Evolutionary conservation across 1,140 invertebrate species (phyloP).

Genomic region (Drosophila biarmipes): DNA sequence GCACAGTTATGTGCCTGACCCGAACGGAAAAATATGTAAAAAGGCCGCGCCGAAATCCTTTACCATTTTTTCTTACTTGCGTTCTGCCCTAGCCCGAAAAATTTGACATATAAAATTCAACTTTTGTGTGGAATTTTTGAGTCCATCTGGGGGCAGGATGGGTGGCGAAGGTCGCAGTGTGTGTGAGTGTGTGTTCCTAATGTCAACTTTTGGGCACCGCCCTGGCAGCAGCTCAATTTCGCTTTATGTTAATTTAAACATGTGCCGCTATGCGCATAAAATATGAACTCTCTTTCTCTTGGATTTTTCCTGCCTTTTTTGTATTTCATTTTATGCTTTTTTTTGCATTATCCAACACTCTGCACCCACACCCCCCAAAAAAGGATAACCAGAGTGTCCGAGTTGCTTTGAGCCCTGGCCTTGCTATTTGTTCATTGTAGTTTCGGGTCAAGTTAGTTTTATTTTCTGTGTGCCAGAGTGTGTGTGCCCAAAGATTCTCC

Average conservation of each 20-base stretch:
- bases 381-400: constrained; percentile 39
- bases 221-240: constrained; percentile 76
- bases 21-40: constrained; percentile 68
- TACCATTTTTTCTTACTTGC: constrained; percentile 45
- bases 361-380: background rate
- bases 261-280: constrained; percentile 82
- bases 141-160: constrained; percentile 20
- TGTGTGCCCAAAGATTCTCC: constrained; percentile 54
- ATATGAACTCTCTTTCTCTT: constrained; percentile 60
- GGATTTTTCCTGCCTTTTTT: constrained; percentile 9
- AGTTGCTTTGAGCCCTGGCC: constrained; percentile 29
- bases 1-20: constrained; percentile 80
- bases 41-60: constrained; percentile 72
- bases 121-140: constrained; percentile 78
- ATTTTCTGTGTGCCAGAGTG: constrained; percentile 34
- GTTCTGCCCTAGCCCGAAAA: constrained; percentile 12
- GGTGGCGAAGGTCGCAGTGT: constrained; percentile 21
- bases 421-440: constrained; percentile 69
- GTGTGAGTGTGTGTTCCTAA: constrained; percentile 59
- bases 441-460: constrained; percentile 76
- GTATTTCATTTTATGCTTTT: constrained; percentile 10
- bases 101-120: constrained; percentile 72
- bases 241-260: constrained; percentile 83
- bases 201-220: constrained; percentile 69
- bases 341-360: background rate